Evolutionary conservation across 2,113 vertebrate genomes (phyloP).

Genomic region (Hippocampus mohnikei): DNA sequence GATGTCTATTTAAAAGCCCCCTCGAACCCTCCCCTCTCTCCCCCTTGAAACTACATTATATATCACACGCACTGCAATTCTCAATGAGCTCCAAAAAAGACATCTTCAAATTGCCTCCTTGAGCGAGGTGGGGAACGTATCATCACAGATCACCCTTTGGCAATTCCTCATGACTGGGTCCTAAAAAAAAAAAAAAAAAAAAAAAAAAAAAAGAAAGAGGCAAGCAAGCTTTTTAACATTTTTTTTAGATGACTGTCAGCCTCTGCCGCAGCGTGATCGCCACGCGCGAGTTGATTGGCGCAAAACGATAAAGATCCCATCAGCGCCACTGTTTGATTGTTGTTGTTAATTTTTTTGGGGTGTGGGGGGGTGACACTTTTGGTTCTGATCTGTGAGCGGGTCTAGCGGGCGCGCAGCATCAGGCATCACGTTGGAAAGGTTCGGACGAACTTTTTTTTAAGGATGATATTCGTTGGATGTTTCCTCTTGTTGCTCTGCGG

Average conservation of each 20-base stretch:
- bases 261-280: slow-evolving; percentile 68
- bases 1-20: slow-evolving; percentile 79
- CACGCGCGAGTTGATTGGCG: slow-evolving; percentile 51
- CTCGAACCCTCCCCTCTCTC: slow-evolving; percentile 73
- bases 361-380: background rate
- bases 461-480: slow-evolving; percentile 85
- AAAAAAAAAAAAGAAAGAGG: slow-evolving; percentile 1
- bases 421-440: slow-evolving; percentile 63
- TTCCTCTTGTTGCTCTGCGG: slow-evolving; percentile 83
- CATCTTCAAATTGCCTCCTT: slow-evolving; percentile 78
- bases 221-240: slow-evolving; percentile 64
- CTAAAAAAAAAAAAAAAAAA: slow-evolving; percentile 4
- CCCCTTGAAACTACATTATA: slow-evolving; percentile 80
- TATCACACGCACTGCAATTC: slow-evolving; percentile 76
- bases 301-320: slow-evolving; percentile 31
- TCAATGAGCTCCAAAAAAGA: slow-evolving; percentile 81
- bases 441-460: slow-evolving; percentile 73
- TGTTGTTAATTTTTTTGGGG: background rate
- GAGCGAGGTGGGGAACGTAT: slow-evolving; percentile 57
- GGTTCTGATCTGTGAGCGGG: slow-evolving; percentile 56
- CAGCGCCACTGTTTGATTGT: slow-evolving; percentile 7
- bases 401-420: slow-evolving; percentile 56
- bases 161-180: slow-evolving; percentile 84
- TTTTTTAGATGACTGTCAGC: slow-evolving; percentile 67
- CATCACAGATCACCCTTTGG: slow-evolving; percentile 82